A percentile compares a stretch with the other conserved stretches of the same genome.
Conservation (phyloP, 2,113 vertebrate species). For the Pygoscelis adeliae region DNA sequence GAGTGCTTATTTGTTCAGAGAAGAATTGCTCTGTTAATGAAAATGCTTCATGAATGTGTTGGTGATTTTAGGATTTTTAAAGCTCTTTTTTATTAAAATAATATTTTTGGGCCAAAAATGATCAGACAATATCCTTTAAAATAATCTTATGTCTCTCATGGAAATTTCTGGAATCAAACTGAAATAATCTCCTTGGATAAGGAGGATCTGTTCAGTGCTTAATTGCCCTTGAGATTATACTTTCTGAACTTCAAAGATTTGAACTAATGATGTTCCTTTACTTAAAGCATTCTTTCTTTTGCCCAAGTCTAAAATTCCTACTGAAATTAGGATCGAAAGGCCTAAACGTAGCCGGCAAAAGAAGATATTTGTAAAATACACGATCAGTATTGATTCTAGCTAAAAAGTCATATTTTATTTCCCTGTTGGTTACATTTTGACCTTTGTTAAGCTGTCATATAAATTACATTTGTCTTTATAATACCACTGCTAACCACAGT, state of each 20-base stretch:
- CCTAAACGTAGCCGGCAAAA: neutral
- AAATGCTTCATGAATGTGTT: neutral
- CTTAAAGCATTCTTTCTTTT: conserved; percentile 24
- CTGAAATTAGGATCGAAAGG: neutral
- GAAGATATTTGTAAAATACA: conserved; percentile 8
- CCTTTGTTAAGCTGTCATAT: conserved; percentile 45
- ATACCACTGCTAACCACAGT: conserved; percentile 11
- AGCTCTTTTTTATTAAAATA: neutral
- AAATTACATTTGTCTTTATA: conserved; percentile 48
- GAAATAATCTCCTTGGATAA: conserved; percentile 14
- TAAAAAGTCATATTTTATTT: conserved; percentile 18
- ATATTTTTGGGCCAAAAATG: neutral
- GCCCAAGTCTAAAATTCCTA: neutral
- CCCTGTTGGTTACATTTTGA: conserved; percentile 23
- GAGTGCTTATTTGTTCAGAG: neutral
- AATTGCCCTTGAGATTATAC: conserved; percentile 35
- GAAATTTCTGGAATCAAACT: conserved; percentile 26
- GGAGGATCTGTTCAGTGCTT: neutral
- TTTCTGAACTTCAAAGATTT: conserved; percentile 53
- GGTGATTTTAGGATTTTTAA: neutral
- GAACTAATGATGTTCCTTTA: conserved; percentile 25
- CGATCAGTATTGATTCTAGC: neutral
- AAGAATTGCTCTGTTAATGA: neutral
- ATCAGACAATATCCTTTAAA: neutral
- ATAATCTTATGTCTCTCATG: neutral